Conservation (phyloP, 2,888 invertebrate species). For the Lobophora halterata region DNA sequence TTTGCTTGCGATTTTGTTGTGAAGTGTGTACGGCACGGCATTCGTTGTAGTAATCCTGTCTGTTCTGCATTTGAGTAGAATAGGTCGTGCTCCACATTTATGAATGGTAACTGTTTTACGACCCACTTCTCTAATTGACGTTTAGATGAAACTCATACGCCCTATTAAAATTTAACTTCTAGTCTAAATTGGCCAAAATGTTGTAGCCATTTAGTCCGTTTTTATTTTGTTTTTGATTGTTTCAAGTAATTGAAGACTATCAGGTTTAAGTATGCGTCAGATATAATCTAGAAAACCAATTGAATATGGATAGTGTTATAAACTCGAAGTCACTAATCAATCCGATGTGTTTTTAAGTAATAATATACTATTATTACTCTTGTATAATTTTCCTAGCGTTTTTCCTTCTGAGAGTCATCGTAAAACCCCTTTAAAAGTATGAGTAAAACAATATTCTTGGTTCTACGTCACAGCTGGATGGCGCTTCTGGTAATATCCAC, state of each 20-base stretch:
- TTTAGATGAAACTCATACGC: constrained; percentile 29
- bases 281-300: too few species aligned
- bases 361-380: too few species aligned
- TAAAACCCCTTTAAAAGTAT: neutral
- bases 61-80: constrained; percentile 9
- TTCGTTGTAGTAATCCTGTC: constrained; percentile 6
- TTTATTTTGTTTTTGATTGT: constrained; percentile 25
- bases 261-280: too few species aligned
- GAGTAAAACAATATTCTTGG: constrained; percentile 7
- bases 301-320: too few species aligned
- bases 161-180: constrained; percentile 26
- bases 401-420: too few species aligned
- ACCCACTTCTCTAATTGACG: constrained; percentile 39
- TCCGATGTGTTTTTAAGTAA: too few species aligned
- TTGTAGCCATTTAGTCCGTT: constrained; percentile 1
- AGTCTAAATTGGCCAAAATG: constrained; percentile 1
- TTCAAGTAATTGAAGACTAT: constrained; percentile 36
- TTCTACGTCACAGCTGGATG: constrained; percentile 9
- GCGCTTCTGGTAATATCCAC: constrained; percentile 20
- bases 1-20: neutral
- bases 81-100: constrained; percentile 27
- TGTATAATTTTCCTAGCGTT: too few species aligned
- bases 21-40: neutral
- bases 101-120: constrained; percentile 34
- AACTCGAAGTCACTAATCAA: too few species aligned